A percentile compares a stretch with the other conserved stretches of the same genome.
Evolutionary conservation across 1,140 invertebrate species (phyloP).

Genomic region (Conus betulinus): DNA sequence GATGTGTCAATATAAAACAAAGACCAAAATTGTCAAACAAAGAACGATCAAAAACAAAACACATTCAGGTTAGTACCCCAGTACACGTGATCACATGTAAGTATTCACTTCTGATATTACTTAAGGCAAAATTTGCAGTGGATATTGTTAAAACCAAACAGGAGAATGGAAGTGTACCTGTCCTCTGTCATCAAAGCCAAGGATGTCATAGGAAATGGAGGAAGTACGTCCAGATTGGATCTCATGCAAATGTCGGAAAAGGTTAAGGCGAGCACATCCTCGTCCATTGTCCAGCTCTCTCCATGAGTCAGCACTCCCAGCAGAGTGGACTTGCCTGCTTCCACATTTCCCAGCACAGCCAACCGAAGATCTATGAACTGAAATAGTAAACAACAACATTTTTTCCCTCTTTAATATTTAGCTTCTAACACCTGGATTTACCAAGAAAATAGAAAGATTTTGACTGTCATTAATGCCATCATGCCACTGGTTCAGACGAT

Average conservation of each 20-base stretch:
- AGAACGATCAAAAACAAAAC: too few species aligned
- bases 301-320: conserved; percentile 96
- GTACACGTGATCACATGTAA: too few species aligned
- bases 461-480: too few species aligned
- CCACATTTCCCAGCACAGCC: conserved; percentile 94
- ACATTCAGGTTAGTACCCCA: too few species aligned
- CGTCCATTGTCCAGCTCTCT: conserved; percentile 96
- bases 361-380: conserved; percentile 87
- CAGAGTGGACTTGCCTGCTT: conserved; percentile 95
- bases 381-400: conserved; percentile 26
- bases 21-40: too few species aligned
- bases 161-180: conserved; percentile 67
- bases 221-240: conserved; percentile 96
- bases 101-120: too few species aligned
- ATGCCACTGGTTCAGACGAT: too few species aligned
- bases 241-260: conserved; percentile 97
- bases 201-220: conserved; percentile 96
- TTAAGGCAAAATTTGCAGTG: too few species aligned
- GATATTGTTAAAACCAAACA: not conserved
- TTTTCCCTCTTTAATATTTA: too few species aligned
- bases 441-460: too few species aligned
- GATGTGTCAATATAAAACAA: too few species aligned
- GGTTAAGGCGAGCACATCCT: conserved; percentile 95
- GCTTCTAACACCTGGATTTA: too few species aligned
- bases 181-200: conserved; percentile 86